These are phyloP conservation scores for Labia minor DNA, from an alignment of 2,888 invertebrate genomes.

Conservation along the genomic window DNA sequence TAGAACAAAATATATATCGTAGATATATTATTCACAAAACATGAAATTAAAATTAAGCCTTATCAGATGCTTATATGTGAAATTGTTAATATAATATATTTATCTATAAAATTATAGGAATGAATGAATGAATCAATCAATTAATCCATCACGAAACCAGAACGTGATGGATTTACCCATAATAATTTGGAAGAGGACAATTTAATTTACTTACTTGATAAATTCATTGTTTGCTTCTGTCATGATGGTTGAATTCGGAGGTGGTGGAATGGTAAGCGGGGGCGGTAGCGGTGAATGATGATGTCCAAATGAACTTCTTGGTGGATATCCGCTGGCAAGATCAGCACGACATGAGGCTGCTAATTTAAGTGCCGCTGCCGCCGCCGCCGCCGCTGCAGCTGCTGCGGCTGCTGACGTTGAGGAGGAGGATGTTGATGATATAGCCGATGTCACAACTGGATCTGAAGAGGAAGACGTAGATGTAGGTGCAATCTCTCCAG, in stretches of 20 bases:
- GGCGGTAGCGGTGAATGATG: neutral
- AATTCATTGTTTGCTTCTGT: neutral
- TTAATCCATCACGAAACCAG: too few species aligned
- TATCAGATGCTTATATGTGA: too few species aligned
- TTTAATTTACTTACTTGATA: neutral
- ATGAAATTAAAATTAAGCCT: too few species aligned
- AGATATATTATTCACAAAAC: too few species aligned
- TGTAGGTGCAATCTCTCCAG: neutral
- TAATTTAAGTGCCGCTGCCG: neutral
- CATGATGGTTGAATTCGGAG: neutral
- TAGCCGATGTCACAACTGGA: neutral
- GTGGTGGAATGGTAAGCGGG: neutral
- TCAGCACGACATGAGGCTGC: neutral
- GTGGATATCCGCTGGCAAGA: neutral
- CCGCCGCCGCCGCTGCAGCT: neutral
- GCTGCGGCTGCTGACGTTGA: conserved; percentile 4
- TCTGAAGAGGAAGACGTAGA: neutral
- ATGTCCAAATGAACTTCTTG: neutral
- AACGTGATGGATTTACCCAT: too few species aligned
- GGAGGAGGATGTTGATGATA: neutral
- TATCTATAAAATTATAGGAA: neutral
- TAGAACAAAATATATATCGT: too few species aligned
- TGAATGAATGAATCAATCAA: neutral
- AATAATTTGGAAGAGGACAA: too few species aligned
- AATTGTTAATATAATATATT: too few species aligned